Evolutionary conservation across 2,888 invertebrate species (phyloP), one percentile per base, ranked within the genome.

Genomic region (Oligia latruncula): DNA sequence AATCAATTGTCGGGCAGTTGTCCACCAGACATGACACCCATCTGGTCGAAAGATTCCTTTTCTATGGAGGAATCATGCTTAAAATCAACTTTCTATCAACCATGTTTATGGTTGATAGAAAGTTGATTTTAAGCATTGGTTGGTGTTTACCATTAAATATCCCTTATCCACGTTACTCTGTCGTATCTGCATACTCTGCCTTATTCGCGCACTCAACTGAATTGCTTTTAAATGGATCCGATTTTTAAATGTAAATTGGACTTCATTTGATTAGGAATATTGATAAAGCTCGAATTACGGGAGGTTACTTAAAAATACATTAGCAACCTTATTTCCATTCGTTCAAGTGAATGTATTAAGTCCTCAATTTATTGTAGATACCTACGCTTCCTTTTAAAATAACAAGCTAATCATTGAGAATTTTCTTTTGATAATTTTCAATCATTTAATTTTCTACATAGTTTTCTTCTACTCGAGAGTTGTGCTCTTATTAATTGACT

Each of bases 201-300:
- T 66, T 85, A 68, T 77, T 67, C 74, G 74, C 70, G 87, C 88
- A 92, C 90, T 91, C 81, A 87, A 72, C 77, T 40, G 72, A 83
- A 91, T 91, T 92, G 89, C 88, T 85, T 86, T 83, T 78, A 88
- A 90, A 90, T 88, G 86, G 84, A 86, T 76, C 78, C 81, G 68
- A 87, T 87, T 90, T 89, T 88, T 82, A 89, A 89, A 90, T 89
- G 90, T 87, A 91, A 90, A 92, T 90, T 84, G 80, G 84, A 84
- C 55, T 89, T 91, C 88, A 91, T 91, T 92, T 87, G 88, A 90
- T 89, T 90, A 81, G 78, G 86, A 87, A 90, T 90, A 91, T 90
- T 87, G 91, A 91, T 90, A 81, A 80, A 88, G 83, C 81, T 84
- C 60, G 80, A 83, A 84, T 88, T 85, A 85, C 79, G 80, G 65